phyloP scores from a whole-genome alignment of 2,888 invertebrate species.

The Euproctis similis region DNA sequence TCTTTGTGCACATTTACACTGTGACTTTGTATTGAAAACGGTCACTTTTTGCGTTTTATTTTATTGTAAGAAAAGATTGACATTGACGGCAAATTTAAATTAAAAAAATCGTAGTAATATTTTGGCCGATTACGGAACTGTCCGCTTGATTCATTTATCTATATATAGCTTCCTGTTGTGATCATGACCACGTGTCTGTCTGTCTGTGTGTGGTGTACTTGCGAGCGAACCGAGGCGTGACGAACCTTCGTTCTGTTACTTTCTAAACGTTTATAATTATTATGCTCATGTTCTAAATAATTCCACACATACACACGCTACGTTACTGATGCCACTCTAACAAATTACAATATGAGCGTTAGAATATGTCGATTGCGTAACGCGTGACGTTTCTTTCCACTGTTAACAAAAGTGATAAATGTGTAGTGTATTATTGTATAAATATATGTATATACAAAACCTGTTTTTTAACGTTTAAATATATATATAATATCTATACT shows the following conservation, averaged over 20 bases:
- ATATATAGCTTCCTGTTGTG: conserved; percentile 27
- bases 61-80: background rate
- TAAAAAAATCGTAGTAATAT: conserved; percentile 1
- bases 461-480: background rate
- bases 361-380: conserved; percentile 19
- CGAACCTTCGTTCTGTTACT: conserved; percentile 23
- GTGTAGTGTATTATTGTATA: background rate
- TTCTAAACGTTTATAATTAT: conserved; percentile 22
- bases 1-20: too few species aligned
- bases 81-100: background rate
- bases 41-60: background rate
- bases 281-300: conserved; percentile 28
- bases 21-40: too few species aligned
- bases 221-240: conserved; percentile 16
- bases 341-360: conserved; percentile 18
- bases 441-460: background rate
- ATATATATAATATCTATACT: too few species aligned
- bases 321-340: conserved; percentile 15
- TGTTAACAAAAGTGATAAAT: conserved; percentile 14
- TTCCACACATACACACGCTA: conserved; percentile 18
- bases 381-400: conserved; percentile 12
- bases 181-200: conserved; percentile 22
- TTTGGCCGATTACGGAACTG: conserved; percentile 13
- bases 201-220: conserved; percentile 17
- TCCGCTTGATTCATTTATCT: conserved; percentile 13